A percentile compares a stretch with the other conserved stretches of the same genome.
These are phyloP conservation scores for Bombus balteatus DNA, from an alignment of 1,140 invertebrate genomes.

Conservation along the genomic window DNA sequence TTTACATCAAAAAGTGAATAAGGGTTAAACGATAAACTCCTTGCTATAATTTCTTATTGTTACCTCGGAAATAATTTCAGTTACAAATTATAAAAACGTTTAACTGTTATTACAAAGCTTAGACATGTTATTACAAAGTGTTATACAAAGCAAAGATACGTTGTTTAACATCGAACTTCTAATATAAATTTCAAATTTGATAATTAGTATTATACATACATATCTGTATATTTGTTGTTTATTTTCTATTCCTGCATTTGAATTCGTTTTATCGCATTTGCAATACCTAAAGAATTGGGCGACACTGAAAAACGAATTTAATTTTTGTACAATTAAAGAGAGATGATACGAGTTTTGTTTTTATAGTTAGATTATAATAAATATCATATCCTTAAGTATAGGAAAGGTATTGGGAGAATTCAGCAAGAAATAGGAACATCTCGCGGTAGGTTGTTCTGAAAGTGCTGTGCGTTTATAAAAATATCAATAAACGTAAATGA, in stretches of 20 bases:
- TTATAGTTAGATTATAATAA: neutral
- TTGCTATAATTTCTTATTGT: neutral
- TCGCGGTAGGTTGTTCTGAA: neutral
- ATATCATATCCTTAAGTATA: slow-evolving; percentile 17
- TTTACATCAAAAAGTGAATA: neutral
- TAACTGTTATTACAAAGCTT: neutral
- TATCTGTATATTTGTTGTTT: neutral
- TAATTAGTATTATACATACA: too few species aligned
- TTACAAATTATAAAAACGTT: neutral
- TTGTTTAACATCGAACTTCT: too few species aligned
- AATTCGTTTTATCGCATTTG: neutral
- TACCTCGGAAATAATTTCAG: slow-evolving; percentile 19
- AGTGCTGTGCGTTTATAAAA: neutral
- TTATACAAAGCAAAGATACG: too few species aligned
- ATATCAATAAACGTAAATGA: slow-evolving; percentile 5
- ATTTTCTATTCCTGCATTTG: neutral
- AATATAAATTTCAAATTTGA: too few species aligned
- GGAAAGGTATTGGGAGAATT: neutral
- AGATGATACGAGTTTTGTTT: neutral
- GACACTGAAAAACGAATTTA: neutral
- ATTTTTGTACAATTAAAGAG: neutral
- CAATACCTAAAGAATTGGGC: neutral
- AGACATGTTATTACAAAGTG: too few species aligned
- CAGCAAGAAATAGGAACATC: neutral
- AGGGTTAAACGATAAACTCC: neutral